Conservation (phyloP, 2,797 vertebrate species). For the Ctenochaetus hawaiiensis region DNA sequence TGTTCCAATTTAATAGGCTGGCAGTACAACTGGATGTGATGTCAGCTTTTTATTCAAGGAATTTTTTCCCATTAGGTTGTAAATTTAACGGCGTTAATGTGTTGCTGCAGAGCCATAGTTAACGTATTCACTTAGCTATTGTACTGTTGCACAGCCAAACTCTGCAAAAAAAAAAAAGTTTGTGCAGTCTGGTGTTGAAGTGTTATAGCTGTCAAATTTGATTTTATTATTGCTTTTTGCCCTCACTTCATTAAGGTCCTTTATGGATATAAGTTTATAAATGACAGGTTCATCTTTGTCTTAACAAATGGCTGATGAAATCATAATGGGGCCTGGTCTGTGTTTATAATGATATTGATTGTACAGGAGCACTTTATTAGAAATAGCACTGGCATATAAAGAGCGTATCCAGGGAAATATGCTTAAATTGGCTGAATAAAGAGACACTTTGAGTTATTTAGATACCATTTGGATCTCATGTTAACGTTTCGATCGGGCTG, state of each 20-base stretch:
- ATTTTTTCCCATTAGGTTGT: conserved; percentile 41
- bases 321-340: background rate
- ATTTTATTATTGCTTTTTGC: background rate
- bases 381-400: background rate
- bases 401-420: background rate
- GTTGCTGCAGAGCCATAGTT: conserved; percentile 4
- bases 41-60: conserved; percentile 42
- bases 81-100: conserved; percentile 34
- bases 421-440: background rate
- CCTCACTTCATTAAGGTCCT: background rate
- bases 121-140: conserved; percentile 14
- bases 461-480: background rate
- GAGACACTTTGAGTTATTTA: background rate
- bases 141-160: conserved; percentile 9
- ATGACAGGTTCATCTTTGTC: background rate
- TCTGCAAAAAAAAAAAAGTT: background rate
- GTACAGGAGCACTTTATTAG: background rate
- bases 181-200: background rate
- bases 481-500: background rate
- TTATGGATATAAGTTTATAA: conserved; percentile 1
- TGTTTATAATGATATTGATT: background rate
- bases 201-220: background rate
- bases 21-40: conserved; percentile 36
- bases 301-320: conserved; percentile 2
- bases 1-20: conserved; percentile 35